phyloP scores from a whole-genome alignment of 2,113 vertebrate genomes.

The Hassar affinis region DNA sequence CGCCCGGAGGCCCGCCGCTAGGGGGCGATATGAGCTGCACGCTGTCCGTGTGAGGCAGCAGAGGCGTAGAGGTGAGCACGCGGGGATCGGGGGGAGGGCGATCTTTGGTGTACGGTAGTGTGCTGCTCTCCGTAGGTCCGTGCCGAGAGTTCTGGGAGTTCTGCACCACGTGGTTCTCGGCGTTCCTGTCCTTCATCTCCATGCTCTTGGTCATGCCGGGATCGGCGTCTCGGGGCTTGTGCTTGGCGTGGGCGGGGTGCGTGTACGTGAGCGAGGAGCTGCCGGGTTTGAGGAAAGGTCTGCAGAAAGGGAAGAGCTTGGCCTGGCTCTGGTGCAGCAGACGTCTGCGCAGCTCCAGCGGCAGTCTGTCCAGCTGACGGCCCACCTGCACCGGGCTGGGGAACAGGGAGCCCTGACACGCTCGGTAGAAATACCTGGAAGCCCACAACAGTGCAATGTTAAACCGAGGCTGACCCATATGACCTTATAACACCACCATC shows the following conservation, averaged over 20 bases:
- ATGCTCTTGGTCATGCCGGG: constrained; percentile 34
- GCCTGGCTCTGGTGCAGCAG: constrained; percentile 65
- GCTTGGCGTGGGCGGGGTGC: constrained; percentile 27
- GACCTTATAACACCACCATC: no score
- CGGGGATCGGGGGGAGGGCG: constrained; percentile 46
- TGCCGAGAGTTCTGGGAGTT: neutral
- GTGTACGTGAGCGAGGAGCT: constrained; percentile 44
- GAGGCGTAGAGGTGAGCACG: constrained; percentile 77
- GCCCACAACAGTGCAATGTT: neutral
- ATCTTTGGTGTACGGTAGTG: constrained; percentile 62
- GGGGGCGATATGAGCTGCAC: constrained; percentile 67
- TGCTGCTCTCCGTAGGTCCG: constrained; percentile 48
- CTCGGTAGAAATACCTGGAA: constrained; percentile 86
- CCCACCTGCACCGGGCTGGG: constrained; percentile 86
- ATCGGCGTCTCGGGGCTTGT: constrained; percentile 44
- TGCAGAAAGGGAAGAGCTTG: constrained; percentile 60
- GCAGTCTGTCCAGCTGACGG: constrained; percentile 78
- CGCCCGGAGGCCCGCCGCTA: constrained; percentile 58
- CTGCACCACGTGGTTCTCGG: constrained; percentile 20
- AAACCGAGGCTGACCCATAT: neutral
- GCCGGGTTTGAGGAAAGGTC: constrained; percentile 53
- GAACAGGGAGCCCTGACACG: constrained; percentile 86
- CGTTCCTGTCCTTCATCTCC: constrained; percentile 41
- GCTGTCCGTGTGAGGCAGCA: constrained; percentile 66
- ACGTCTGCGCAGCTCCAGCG: constrained; percentile 64